phyloP scores from a whole-genome alignment of 2,113 vertebrate species.

The Protobothrops flavoviridis region DNA sequence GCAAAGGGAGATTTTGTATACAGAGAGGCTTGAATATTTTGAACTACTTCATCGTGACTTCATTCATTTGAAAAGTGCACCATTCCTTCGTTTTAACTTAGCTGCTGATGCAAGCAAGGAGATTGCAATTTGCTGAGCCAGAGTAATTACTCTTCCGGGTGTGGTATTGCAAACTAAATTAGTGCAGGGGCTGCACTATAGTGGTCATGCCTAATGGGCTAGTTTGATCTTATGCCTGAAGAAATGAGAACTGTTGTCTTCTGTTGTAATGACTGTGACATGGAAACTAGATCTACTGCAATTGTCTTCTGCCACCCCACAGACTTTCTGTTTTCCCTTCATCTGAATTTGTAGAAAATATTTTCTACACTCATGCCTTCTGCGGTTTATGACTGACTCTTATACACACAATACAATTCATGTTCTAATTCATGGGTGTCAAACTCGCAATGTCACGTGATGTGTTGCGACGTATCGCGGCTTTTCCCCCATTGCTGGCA shows the following conservation, averaged over 20 bases:
- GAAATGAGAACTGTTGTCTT: not conserved
- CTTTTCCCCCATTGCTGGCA: no score
- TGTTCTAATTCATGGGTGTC: not conserved
- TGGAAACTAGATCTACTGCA: not conserved
- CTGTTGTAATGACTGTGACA: not conserved
- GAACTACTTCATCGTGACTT: not conserved
- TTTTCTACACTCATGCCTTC: not conserved
- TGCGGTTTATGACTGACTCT: not conserved
- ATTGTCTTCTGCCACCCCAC: no score
- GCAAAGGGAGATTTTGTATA: not conserved
- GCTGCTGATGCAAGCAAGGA: not conserved
- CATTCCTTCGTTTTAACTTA: not conserved
- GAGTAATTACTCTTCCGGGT: not conserved
- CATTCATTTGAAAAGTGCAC: not conserved
- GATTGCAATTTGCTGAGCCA: not conserved
- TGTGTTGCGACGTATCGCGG: fast-evolving
- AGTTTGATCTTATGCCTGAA: not conserved
- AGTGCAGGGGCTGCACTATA: not conserved
- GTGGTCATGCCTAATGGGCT: not conserved
- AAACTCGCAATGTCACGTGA: no score
- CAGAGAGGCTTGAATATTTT: not conserved
- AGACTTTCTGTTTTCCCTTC: not conserved
- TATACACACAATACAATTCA: not conserved
- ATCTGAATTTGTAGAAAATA: not conserved
- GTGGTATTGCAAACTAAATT: not conserved